Conservation (phyloP, 2,888 invertebrate species). For the Liodrosophila aerea region DNA sequence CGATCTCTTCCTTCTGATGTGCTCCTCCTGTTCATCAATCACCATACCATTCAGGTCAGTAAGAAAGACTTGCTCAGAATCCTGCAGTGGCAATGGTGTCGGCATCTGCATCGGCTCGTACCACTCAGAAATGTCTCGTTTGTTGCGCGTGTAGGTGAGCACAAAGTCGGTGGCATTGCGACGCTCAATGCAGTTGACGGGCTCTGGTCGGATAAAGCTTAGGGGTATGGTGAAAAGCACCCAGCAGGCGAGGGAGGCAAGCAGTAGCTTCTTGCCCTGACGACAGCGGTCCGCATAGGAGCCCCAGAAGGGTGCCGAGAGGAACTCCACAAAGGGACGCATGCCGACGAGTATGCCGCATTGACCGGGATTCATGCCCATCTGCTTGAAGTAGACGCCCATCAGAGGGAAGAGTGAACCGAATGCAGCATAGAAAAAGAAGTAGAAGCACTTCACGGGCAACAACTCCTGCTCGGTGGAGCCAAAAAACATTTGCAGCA, state of each 20-base stretch:
- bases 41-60: slow-evolving; percentile 31
- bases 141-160: slow-evolving; percentile 83
- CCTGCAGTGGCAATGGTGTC: slow-evolving; percentile 4
- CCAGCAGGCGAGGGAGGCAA: slow-evolving; percentile 96
- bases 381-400: slow-evolving; percentile 99
- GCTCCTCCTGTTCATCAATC: slow-evolving; percentile 41
- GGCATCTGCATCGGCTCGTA: slow-evolving; percentile 29
- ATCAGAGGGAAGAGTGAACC: slow-evolving; percentile 98
- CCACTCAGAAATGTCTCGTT: slow-evolving; percentile 82
- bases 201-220: slow-evolving; percentile 96
- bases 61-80: slow-evolving; percentile 19
- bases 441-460: slow-evolving; percentile 98
- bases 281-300: slow-evolving; percentile 91
- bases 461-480: slow-evolving; percentile 94
- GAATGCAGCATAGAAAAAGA: slow-evolving; percentile 99
- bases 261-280: slow-evolving; percentile 91
- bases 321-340: slow-evolving; percentile 97
- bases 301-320: slow-evolving; percentile 99
- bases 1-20: slow-evolving; percentile 73
- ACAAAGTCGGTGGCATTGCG: slow-evolving; percentile 86
- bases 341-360: slow-evolving; percentile 97
- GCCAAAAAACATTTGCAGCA: slow-evolving; percentile 92
- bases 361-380: slow-evolving; percentile 99
- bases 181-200: slow-evolving; percentile 91
- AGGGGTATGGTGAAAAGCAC: slow-evolving; percentile 97